Conservation (phyloP, 2,113 vertebrate species). For the Rhinolophus ferrumequinum region DNA sequence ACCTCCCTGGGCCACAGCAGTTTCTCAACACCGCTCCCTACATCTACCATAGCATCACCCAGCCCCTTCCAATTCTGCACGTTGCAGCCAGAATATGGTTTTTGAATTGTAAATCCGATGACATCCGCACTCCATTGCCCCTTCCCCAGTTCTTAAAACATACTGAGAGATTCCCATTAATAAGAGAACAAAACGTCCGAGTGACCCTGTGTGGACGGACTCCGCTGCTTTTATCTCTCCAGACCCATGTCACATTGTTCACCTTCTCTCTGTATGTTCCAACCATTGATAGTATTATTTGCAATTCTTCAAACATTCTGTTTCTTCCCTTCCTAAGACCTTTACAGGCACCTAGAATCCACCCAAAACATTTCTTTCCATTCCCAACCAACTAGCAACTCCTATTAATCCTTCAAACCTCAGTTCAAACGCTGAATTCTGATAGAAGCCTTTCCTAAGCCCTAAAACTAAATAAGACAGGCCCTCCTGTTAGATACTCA, state of each 20-base stretch:
- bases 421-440: not conserved
- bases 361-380: not conserved
- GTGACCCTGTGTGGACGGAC: not conserved
- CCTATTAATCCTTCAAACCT: not conserved
- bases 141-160: not conserved
- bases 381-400: not conserved
- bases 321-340: not conserved
- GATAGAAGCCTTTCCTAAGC: not conserved
- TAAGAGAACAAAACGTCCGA: not conserved
- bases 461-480: not conserved
- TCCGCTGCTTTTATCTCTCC: not conserved
- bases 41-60: not conserved
- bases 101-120: not conserved
- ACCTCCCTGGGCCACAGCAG: not conserved
- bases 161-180: not conserved
- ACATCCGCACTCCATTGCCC: not conserved
- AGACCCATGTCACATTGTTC: not conserved
- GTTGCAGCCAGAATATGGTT: not conserved
- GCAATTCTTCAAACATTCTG: not conserved
- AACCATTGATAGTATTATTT: not conserved
- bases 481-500: not conserved
- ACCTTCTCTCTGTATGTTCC: not conserved
- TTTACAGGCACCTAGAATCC: not conserved
- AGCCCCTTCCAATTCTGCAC: not conserved
- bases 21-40: not conserved